Base-by-base conservation (phyloP, 2,113 vertebrate genomes). In the Sander lucioperca region DNA sequence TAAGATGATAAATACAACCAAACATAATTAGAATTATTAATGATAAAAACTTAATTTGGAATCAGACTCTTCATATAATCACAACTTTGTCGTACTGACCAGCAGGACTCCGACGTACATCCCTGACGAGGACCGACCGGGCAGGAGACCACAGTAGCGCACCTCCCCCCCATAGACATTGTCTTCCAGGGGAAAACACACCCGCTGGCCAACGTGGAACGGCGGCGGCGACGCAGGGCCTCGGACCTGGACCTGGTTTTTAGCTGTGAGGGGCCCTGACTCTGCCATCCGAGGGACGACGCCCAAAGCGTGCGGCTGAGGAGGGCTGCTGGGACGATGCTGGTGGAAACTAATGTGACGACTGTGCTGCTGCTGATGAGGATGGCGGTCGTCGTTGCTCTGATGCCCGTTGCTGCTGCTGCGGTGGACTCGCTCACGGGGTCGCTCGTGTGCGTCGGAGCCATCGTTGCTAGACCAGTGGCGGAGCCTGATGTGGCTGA, bases 71-170 rank as follows among this genome's bases (percentile, higher is more conserved):
- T 39, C 8, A 39, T 10, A 39, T 39, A 39, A 39, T 9, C 8
- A 39, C 39, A 3, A 43, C 39, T 2, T 43, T 43, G 39, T 33
- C 1, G 2, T 51, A 88, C 91, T 91, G 63, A 96, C 96, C 94
- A 96, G 88, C 27, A 91, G 73, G 21, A 96, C 43, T 33, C 95
- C 96, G 5, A 96, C 92, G 2, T 90, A 88, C 2, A 76, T 27
- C 14, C 79, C 86, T 0, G 82, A 27, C 0, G 88, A 83, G 9
- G 65, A 1, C 30, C 90, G 88, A 2, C 83, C 87, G 0, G 95
- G 87, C 18, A 95, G 85, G 16, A 33, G 54, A 0, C 93, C 94
- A 12, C 93, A 95, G 84, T 85, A 96, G 12, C 74, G 74, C 64
- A 96, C 95, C 36, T 90, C 94, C 15, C 95, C 96, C 0, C 16